Evolutionary conservation across 2,113 vertebrate genomes (phyloP).

Genomic region (Marmota monax): DNA sequence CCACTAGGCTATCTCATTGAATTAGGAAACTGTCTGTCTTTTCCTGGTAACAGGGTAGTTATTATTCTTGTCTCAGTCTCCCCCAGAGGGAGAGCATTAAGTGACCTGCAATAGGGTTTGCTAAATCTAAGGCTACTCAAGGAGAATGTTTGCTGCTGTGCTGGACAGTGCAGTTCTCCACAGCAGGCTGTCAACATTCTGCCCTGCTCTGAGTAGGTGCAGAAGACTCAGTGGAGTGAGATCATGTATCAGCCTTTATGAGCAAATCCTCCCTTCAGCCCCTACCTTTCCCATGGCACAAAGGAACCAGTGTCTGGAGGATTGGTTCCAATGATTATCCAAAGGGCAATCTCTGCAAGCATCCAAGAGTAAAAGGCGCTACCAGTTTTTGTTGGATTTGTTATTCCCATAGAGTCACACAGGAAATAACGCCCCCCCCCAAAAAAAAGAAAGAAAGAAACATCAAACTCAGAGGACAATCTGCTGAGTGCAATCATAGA

Average conservation of each 20-base stretch:
- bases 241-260: background rate
- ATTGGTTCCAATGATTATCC: background rate
- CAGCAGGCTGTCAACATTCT: background rate
- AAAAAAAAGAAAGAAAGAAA: background rate
- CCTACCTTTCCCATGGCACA: background rate
- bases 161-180: background rate
- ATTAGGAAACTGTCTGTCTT: background rate
- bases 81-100: background rate
- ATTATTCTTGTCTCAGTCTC: background rate
- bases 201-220: background rate
- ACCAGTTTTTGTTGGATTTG: background rate
- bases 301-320: background rate
- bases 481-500: background rate
- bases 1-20: background rate
- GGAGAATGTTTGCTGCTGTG: background rate
- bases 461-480: background rate
- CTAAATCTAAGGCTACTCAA: background rate
- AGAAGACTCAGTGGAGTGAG: background rate
- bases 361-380: background rate
- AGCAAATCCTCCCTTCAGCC: background rate
- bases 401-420: slow-evolving; percentile 39
- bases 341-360: slow-evolving; percentile 29
- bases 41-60: slow-evolving; percentile 31
- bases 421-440: slow-evolving; percentile 29
- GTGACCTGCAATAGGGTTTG: background rate